These are phyloP conservation scores for Rhinoderma darwinii DNA, from an alignment of 2,113 vertebrate species.

Conservation along the genomic window DNA sequence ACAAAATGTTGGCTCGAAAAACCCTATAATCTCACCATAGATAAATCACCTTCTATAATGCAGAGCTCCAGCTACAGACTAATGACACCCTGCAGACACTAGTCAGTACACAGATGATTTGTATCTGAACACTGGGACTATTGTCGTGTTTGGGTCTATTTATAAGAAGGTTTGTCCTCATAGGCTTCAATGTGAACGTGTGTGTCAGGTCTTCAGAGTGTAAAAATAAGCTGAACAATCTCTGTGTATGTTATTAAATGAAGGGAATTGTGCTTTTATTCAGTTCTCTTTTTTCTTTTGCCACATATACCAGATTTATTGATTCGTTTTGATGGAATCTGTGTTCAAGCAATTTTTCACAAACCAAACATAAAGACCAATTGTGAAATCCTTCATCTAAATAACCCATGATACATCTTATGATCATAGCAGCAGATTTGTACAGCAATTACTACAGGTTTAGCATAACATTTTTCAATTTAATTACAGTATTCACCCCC, in stretches of 20 bases:
- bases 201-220: background rate
- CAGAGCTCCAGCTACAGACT: background rate
- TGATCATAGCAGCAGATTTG: slow-evolving; percentile 22
- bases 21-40: background rate
- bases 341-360: slow-evolving; percentile 11
- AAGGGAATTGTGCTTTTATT: slow-evolving; percentile 8
- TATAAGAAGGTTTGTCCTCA: background rate
- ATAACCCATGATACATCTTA: slow-evolving; percentile 30
- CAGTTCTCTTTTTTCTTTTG: background rate
- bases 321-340: slow-evolving; percentile 7
- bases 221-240: background rate
- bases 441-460: slow-evolving; percentile 17
- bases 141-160: background rate
- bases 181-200: background rate
- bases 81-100: background rate
- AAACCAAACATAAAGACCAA: slow-evolving; percentile 12
- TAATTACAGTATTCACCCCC: no score
- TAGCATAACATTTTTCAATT: slow-evolving; percentile 19
- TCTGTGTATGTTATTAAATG: background rate
- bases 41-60: background rate
- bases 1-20: background rate
- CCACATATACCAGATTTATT: slow-evolving; percentile 20
- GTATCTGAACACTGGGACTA: background rate
- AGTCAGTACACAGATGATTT: background rate
- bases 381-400: slow-evolving; percentile 34